Base-by-base conservation (phyloP, 2,888 invertebrate genomes). In the Barypeithes pellucidus region DNA sequence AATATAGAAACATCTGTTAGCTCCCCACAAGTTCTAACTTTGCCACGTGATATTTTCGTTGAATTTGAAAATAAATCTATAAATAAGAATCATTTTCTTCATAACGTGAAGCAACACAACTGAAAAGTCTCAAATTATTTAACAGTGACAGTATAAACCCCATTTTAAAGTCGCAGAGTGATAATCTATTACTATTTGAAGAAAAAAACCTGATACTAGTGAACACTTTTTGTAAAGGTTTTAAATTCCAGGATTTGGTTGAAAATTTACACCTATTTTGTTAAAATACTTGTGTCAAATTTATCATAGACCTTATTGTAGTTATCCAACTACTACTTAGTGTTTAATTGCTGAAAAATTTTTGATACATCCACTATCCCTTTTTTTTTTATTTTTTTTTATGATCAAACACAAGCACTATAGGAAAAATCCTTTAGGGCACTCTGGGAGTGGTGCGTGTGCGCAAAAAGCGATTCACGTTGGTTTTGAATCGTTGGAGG, bases 311-410 rank as follows among this genome's bases (percentile, higher is more conserved):
- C n/a, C 12, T 29, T 8, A 52, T 24, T n/a, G 52, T 52, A 52
- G 29, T 52, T 52, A 29, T 52, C 52, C 52, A 52, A 14, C 7
- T 7, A 14, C n/a, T n/a, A n/a, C n/a, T n/a, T n/a, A n/a, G n/a
- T 29, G n/a, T 14, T 52, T 52, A 8, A 52, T 0, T 2, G 24
- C 1, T 14, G 29, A 29, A 52, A 14, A 29, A 14, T 24, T n/a
- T 22, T 22, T 50, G 2, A 50, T 43, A n/a, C 20, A 18, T 20
- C 47, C 20, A 20, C 9, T 29, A 29, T 29, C 11, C n/a, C n/a
- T n/a, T n/a, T n/a, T n/a, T n/a, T n/a, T n/a, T n/a, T n/a, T n/a
- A n/a, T n/a, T n/a, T n/a, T n/a, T n/a, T n/a, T 14, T 9, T 29
- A 14, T 29, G 7, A 29, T 52, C 11, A n/a, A 52, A 29, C 14